A percentile compares a stretch with the other conserved stretches of the same genome.
Evolutionary conservation across 2,113 vertebrate genomes (phyloP).

Genomic region (Pitta sordida): DNA sequence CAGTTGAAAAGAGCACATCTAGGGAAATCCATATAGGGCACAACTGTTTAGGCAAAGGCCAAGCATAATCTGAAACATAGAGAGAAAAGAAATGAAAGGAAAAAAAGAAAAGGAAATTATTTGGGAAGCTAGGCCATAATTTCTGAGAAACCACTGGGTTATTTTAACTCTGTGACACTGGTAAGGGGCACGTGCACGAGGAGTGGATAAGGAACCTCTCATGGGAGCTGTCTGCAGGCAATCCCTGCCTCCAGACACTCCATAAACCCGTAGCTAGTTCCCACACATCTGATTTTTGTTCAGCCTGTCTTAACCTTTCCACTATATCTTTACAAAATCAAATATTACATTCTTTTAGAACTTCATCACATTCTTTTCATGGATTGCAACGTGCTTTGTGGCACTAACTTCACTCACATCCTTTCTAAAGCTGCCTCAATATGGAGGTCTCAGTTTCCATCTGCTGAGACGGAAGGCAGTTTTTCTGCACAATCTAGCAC

Average conservation of each 20-base stretch:
- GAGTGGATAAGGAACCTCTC: background rate
- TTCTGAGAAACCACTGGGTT: background rate
- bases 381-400: background rate
- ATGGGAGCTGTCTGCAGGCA: rapidly evolving
- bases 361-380: background rate
- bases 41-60: slow-evolving; percentile 90
- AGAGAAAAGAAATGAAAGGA: slow-evolving; percentile 62
- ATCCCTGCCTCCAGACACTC: background rate
- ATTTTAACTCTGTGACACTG: background rate
- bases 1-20: slow-evolving; percentile 97
- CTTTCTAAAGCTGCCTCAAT: background rate
- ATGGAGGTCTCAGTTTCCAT: background rate
- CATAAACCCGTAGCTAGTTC: background rate
- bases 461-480: background rate
- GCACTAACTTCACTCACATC: background rate
- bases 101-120: slow-evolving; percentile 45
- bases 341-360: background rate
- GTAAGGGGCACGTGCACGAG: background rate
- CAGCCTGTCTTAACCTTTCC: background rate
- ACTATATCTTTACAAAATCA: background rate
- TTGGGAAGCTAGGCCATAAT: background rate
- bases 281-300: background rate
- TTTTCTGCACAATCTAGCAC: background rate
- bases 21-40: slow-evolving; percentile 99
- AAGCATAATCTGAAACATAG: slow-evolving; percentile 88